Conservation (phyloP, 2,888 invertebrate species). For the Andrena hattorfiana region DNA sequence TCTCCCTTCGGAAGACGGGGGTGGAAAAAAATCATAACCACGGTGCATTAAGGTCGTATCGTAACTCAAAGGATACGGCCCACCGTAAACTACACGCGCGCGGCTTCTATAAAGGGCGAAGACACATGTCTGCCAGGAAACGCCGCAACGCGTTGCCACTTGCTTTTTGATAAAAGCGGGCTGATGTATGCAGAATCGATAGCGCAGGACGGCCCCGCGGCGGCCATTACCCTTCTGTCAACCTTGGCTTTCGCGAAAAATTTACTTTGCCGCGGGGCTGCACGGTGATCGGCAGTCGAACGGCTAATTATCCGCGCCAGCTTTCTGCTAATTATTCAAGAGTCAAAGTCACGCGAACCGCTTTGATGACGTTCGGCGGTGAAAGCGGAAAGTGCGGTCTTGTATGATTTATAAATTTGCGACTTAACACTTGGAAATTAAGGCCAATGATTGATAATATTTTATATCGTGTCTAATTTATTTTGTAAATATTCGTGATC, state of each 20-base stretch:
- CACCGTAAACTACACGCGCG: conserved; percentile 20
- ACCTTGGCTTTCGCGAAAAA: conserved; percentile 20
- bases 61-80: conserved; percentile 29
- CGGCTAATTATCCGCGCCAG: background rate
- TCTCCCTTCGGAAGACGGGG: no score
- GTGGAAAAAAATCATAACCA: background rate
- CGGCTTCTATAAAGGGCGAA: conserved; percentile 14
- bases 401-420: no score
- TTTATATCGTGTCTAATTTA: no score
- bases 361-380: no score
- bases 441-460: no score
- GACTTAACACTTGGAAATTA: no score
- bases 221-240: conserved; percentile 29
- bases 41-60: conserved; percentile 36
- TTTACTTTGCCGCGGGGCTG: conserved; percentile 3
- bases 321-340: background rate
- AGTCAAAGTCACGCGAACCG: background rate
- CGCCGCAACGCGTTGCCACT: conserved; percentile 12
- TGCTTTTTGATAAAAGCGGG: conserved; percentile 43
- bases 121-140: conserved; percentile 24
- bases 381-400: no score
- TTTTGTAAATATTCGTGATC: no score
- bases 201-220: background rate
- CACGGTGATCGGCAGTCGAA: background rate
- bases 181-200: conserved; percentile 42